These are phyloP conservation scores for Seriola rivoliana DNA, from an alignment of 2,113 vertebrate species.

Conservation along the genomic window DNA sequence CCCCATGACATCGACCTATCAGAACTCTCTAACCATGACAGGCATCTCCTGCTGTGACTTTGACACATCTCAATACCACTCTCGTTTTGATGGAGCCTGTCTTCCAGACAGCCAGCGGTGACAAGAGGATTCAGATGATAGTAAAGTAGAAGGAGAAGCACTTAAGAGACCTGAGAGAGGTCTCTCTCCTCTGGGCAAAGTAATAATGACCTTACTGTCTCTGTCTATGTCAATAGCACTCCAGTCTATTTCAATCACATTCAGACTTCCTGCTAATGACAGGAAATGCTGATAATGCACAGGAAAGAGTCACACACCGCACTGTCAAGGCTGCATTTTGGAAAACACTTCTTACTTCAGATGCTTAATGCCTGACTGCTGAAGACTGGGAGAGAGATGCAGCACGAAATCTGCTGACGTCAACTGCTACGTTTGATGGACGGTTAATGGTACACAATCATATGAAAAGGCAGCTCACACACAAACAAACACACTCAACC, in stretches of 20 bases:
- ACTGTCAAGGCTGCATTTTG: slow-evolving; percentile 19
- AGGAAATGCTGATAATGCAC: slow-evolving; percentile 71
- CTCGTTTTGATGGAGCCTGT: slow-evolving; percentile 60
- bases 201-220: slow-evolving; percentile 75
- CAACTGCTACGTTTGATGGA: neutral
- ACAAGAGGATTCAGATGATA: slow-evolving; percentile 61
- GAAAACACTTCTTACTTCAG: slow-evolving; percentile 14
- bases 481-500: slow-evolving; percentile 29
- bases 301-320: slow-evolving; percentile 22
- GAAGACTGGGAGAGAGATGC: neutral
- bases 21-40: slow-evolving; percentile 51
- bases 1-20: slow-evolving; percentile 57
- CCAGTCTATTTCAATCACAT: slow-evolving; percentile 59
- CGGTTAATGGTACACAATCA: neutral
- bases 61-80: slow-evolving; percentile 64
- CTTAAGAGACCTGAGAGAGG: slow-evolving; percentile 71
- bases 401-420: slow-evolving; percentile 36
- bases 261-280: slow-evolving; percentile 65
- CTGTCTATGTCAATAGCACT: slow-evolving; percentile 71
- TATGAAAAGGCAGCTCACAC: slow-evolving; percentile 39
- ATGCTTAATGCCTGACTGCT: neutral
- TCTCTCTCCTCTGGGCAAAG: slow-evolving; percentile 62
- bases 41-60: slow-evolving; percentile 63
- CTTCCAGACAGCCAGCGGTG: slow-evolving; percentile 49
- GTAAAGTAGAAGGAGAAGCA: slow-evolving; percentile 56